These are phyloP conservation scores for Adelognathus sp. DNA, from an alignment of 2,888 invertebrate genomes.

Conservation along the genomic window DNA sequence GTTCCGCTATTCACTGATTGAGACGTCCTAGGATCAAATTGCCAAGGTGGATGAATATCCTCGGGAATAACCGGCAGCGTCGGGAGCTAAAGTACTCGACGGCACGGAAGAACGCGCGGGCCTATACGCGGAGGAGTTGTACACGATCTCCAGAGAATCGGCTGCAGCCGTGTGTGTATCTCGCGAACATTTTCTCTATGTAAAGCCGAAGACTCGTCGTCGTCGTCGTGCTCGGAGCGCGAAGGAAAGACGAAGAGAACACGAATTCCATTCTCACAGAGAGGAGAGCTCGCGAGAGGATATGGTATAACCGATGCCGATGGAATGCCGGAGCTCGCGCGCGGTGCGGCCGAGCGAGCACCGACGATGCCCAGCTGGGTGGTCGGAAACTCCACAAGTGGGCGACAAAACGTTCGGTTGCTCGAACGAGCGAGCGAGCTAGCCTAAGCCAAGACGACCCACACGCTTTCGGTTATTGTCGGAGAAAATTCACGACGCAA, in stretches of 20 bases:
- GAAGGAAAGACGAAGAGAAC: conserved; percentile 4
- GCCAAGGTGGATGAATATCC: conserved; percentile 31
- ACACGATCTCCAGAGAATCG: background rate
- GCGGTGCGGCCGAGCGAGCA: conserved; percentile 48
- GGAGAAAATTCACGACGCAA: conserved; percentile 7
- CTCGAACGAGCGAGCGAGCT: conserved; percentile 37
- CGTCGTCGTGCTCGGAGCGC: background rate
- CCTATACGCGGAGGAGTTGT: background rate
- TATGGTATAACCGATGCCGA: conserved; percentile 33
- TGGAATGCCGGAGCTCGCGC: conserved; percentile 53
- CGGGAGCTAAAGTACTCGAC: conserved; percentile 14
- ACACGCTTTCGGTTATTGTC: conserved; percentile 18
- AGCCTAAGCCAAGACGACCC: background rate
- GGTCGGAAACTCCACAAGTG: conserved; percentile 68
- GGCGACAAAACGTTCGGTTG: conserved; percentile 58
- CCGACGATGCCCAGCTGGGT: conserved; percentile 57
- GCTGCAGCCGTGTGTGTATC: conserved; percentile 4
- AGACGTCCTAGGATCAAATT: conserved; percentile 54
- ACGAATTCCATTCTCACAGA: conserved; percentile 60
- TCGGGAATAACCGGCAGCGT: conserved; percentile 18
- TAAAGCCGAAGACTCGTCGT: conserved; percentile 27
- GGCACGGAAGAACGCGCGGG: conserved; percentile 25
- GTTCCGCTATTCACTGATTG: conserved; percentile 37
- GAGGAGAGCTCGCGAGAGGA: conserved; percentile 31
- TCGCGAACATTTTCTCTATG: conserved; percentile 36